Percentiles rank a stretch among this genome's conserved stretches.
Evolutionary conservation across 2,888 invertebrate genomes (phyloP).

Genomic region (Ormyrus nitidulus): DNA sequence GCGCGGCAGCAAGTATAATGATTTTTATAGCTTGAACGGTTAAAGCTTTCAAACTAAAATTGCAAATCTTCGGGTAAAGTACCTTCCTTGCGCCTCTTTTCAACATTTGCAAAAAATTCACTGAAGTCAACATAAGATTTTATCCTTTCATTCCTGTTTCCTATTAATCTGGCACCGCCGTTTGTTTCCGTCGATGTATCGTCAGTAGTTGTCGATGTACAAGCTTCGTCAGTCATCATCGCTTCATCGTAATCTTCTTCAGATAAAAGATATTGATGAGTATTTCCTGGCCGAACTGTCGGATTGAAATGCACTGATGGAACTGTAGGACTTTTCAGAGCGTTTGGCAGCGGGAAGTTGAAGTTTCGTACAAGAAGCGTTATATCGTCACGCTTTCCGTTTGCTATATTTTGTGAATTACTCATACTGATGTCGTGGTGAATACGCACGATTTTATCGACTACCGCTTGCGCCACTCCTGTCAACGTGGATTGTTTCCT

Average conservation of each 20-base stretch:
- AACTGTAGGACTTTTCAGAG: conserved; percentile 77
- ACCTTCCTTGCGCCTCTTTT: conserved; percentile 81
- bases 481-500: conserved; percentile 86
- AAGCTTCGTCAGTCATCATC: neutral
- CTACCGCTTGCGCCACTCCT: conserved; percentile 90
- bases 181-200: conserved; percentile 71
- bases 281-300: conserved; percentile 77
- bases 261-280: neutral
- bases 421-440: conserved; percentile 87
- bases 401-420: conserved; percentile 75
- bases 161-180: conserved; percentile 71
- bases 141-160: conserved; percentile 80
- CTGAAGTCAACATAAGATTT: conserved; percentile 90
- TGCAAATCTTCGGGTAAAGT: conserved; percentile 77
- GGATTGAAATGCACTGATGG: conserved; percentile 81
- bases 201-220: conserved; percentile 69
- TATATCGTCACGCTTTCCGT: conserved; percentile 86
- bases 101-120: conserved; percentile 85
- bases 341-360: conserved; percentile 85
- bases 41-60: conserved; percentile 48
- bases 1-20: too few relatives aligned
- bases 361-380: conserved; percentile 91
- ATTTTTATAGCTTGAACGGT: too few relatives aligned
- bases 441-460: conserved; percentile 88
- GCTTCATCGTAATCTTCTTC: neutral